Evolutionary conservation across 2,797 vertebrate species (phyloP).

Genomic region (Hypotaenidia okinawae): DNA sequence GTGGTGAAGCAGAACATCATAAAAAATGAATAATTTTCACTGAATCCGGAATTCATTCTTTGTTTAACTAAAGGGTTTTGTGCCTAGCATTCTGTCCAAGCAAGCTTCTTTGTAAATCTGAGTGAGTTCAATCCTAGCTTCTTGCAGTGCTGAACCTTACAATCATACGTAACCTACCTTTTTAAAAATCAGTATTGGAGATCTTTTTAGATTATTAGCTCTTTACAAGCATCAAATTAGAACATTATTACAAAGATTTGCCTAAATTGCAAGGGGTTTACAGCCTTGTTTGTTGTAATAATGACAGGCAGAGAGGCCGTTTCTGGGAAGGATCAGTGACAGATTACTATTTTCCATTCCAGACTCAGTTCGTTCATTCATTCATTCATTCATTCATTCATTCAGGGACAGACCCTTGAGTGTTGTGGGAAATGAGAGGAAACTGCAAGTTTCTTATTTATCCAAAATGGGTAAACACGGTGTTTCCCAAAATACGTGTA

Average conservation of each 20-base stretch:
- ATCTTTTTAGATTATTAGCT: not conserved
- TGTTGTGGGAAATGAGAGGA: slow-evolving; percentile 23
- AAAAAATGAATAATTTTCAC: not conserved
- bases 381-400: not conserved
- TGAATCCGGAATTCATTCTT: not conserved
- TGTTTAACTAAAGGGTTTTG: not conserved
- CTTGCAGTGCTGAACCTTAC: not conserved
- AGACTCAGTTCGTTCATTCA: not conserved
- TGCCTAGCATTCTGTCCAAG: not conserved
- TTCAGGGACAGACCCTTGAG: not conserved
- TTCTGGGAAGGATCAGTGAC: not conserved
- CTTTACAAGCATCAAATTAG: not conserved
- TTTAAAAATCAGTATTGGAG: not conserved
- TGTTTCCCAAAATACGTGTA: not conserved
- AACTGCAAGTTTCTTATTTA: slow-evolving; percentile 7
- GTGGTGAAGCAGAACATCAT: not conserved
- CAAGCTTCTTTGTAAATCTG: not conserved
- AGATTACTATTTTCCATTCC: not conserved
- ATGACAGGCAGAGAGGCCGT: not conserved
- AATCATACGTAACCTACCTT: not conserved
- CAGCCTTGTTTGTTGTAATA: not conserved
- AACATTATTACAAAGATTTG: not conserved
- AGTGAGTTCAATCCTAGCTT: not conserved
- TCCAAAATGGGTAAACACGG: not conserved
- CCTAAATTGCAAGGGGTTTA: not conserved